phyloP scores from a whole-genome alignment of 2,888 invertebrate species.

The Agrotis clavis region DNA sequence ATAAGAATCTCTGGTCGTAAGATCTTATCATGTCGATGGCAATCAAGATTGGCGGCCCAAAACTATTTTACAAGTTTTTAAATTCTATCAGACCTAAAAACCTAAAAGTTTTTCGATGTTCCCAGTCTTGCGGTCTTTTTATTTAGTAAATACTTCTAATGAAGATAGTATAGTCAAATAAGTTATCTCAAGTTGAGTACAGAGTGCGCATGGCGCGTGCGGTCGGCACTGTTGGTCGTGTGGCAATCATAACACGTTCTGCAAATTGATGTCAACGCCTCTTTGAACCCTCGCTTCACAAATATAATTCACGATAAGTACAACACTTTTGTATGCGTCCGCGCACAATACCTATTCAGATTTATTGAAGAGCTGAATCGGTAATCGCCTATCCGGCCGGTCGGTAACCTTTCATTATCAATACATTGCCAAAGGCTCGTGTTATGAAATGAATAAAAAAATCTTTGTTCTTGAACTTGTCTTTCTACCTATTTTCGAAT shows the following conservation, averaged over 20 bases:
- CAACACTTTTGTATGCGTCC: constrained; percentile 83
- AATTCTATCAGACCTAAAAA: no score
- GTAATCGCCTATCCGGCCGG: constrained; percentile 79
- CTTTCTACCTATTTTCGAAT: constrained; percentile 5
- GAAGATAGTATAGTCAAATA: neutral
- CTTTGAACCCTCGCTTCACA: constrained; percentile 77
- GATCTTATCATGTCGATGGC: no score
- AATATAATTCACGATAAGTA: constrained; percentile 82
- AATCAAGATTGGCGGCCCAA: no score
- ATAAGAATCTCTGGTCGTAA: no score
- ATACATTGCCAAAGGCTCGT: constrained; percentile 72
- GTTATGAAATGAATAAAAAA: constrained; percentile 67
- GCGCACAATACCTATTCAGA: constrained; percentile 87
- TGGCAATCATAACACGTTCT: constrained; percentile 67
- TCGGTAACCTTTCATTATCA: constrained; percentile 82
- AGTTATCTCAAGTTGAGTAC: constrained; percentile 1
- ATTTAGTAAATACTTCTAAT: no score
- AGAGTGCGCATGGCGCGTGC: constrained; percentile 62
- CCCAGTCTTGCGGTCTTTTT: no score
- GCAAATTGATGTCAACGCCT: constrained; percentile 83
- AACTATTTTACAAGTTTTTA: no score
- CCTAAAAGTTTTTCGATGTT: no score
- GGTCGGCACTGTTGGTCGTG: constrained; percentile 51
- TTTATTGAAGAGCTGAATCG: constrained; percentile 84
- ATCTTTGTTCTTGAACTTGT: constrained; percentile 18